A percentile compares a stretch with the other conserved stretches of the same genome.
phyloP scores from a whole-genome alignment of 2,888 invertebrate species.

The Schizotus pectinicornis region DNA sequence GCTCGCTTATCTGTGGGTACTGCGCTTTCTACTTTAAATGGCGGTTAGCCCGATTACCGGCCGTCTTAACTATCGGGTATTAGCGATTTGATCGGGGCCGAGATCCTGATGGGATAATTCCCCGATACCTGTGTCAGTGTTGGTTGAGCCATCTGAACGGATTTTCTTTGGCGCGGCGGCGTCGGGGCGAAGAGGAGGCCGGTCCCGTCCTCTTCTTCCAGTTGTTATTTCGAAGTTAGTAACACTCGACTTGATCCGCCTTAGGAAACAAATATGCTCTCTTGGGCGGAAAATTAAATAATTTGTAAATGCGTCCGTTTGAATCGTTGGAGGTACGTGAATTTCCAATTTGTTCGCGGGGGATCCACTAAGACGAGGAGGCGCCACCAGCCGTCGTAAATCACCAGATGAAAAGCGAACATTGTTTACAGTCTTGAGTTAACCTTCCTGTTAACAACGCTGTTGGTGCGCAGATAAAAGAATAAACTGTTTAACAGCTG shows the following conservation, averaged over 20 bases:
- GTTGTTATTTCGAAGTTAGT: conserved; percentile 51
- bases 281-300: conserved; percentile 58
- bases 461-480: conserved; percentile 54
- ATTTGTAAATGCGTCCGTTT: conserved; percentile 53
- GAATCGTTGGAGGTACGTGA: conserved; percentile 14
- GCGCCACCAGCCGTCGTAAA: conserved; percentile 44
- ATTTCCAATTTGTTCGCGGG: too few relatives aligned
- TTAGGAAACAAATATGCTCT: conserved; percentile 55
- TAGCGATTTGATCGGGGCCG: too few relatives aligned
- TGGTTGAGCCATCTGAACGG: too few relatives aligned
- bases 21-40: too few relatives aligned
- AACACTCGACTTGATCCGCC: conserved; percentile 52
- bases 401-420: conserved; percentile 44
- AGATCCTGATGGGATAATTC: too few relatives aligned
- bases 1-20: too few relatives aligned
- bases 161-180: neutral
- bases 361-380: conserved; percentile 12
- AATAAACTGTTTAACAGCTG: conserved; percentile 53
- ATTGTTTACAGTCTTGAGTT: conserved; percentile 46
- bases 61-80: too few relatives aligned
- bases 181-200: conserved; percentile 18
- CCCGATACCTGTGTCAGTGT: too few relatives aligned
- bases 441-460: conserved; percentile 49
- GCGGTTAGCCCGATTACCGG: too few relatives aligned
- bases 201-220: conserved; percentile 29